Conservation (phyloP, 1,140 invertebrate species). For the Meloidogyne floridensis region DNA sequence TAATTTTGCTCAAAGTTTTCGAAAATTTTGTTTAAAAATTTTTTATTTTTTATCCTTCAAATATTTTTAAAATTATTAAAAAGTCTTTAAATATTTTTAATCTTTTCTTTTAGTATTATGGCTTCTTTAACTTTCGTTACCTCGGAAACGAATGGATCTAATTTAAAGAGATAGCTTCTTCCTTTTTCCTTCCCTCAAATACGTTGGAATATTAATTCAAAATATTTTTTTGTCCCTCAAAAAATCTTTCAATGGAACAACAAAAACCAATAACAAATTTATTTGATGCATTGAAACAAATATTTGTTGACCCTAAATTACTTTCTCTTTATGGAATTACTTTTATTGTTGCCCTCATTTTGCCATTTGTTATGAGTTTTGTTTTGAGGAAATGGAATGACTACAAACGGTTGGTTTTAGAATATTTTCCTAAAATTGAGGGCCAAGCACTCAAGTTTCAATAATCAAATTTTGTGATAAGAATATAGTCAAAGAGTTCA, state of each 20-base stretch:
- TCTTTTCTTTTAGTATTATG: too few relatives aligned
- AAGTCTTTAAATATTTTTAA: too few relatives aligned
- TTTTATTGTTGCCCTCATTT: conserved; percentile 72
- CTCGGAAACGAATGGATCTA: too few relatives aligned
- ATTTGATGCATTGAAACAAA: conserved; percentile 79
- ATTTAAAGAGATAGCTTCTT: neutral
- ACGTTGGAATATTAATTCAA: neutral
- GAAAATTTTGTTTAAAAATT: neutral
- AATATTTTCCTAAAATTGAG: too few relatives aligned
- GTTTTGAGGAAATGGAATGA: conserved; percentile 26
- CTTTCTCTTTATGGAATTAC: conserved; percentile 86
- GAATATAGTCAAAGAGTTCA: too few relatives aligned
- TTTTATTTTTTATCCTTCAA: neutral
- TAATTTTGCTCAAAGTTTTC: too few relatives aligned
- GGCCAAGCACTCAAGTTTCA: too few relatives aligned
- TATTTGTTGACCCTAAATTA: conserved; percentile 91
- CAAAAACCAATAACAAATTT: conserved; percentile 63
- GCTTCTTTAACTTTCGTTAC: too few relatives aligned
- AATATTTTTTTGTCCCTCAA: neutral
- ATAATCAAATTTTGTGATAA: too few relatives aligned
- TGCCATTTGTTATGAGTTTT: conserved; percentile 17
- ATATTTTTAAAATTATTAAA: neutral
- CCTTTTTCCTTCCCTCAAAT: neutral
- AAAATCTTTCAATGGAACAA: neutral
- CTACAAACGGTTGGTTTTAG: neutral